Conservation (phyloP, 2,888 invertebrate species). For the Pediacus dermestoides region DNA sequence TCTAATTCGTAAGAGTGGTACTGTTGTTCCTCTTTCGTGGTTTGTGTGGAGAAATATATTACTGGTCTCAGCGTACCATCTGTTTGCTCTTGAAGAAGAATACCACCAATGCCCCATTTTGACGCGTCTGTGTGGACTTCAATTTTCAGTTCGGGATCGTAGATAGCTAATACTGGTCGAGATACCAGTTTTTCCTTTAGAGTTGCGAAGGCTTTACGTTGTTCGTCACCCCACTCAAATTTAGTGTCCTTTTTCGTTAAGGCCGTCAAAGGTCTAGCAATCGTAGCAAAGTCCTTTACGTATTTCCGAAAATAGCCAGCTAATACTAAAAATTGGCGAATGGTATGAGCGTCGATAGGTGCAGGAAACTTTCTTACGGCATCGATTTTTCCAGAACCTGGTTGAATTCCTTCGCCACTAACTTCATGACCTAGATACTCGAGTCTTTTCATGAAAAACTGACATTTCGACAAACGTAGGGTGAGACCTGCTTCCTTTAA, state of each 20-base stretch:
- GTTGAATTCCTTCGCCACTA: slow-evolving; percentile 9
- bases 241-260: slow-evolving; percentile 17
- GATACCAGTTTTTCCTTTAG: slow-evolving; percentile 7
- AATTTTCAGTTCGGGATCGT: slow-evolving; percentile 22
- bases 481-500: slow-evolving; percentile 15
- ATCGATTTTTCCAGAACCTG: slow-evolving; percentile 12
- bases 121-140: slow-evolving; percentile 34
- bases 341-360: slow-evolving; percentile 24
- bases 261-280: slow-evolving; percentile 22
- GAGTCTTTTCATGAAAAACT: slow-evolving; percentile 14
- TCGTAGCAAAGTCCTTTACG: slow-evolving; percentile 22
- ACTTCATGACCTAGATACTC: slow-evolving; percentile 19
- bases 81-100: slow-evolving; percentile 29
- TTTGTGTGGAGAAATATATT: slow-evolving; percentile 38
- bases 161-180: slow-evolving; percentile 24
- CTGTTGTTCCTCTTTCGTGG: slow-evolving; percentile 34
- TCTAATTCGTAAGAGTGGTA: slow-evolving; percentile 43
- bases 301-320: slow-evolving; percentile 28
- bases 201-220: slow-evolving; percentile 1
- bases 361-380: slow-evolving; percentile 31
- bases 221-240: slow-evolving; percentile 2
- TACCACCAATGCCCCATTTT: slow-evolving; percentile 28
- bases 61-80: slow-evolving; percentile 26
- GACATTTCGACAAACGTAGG: slow-evolving; percentile 20
- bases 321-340: slow-evolving; percentile 26